Evolutionary conservation across 2,797 vertebrate species (phyloP).

Genomic region (Chaetodon trifasciatus): DNA sequence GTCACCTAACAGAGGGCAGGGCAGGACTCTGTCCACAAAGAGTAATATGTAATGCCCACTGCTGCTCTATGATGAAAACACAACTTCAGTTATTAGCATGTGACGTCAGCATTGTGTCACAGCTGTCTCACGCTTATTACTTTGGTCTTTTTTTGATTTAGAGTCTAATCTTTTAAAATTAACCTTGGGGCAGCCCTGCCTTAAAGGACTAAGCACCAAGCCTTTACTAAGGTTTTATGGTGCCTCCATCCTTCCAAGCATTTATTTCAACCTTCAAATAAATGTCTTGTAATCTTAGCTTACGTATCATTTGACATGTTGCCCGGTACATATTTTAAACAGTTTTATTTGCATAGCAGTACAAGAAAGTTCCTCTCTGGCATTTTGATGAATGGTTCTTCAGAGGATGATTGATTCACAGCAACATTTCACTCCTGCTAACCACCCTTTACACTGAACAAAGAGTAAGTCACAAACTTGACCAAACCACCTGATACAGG

Average conservation of each 20-base stretch:
- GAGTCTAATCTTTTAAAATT: no score
- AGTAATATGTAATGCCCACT: neutral
- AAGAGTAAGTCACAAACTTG: neutral
- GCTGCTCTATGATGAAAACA: conserved; percentile 20
- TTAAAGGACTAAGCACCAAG: neutral
- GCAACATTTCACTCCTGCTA: neutral
- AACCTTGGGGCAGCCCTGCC: no score
- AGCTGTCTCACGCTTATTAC: neutral
- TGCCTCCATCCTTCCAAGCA: neutral
- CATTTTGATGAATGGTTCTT: neutral
- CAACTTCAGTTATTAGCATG: conserved; percentile 3
- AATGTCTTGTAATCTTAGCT: neutral
- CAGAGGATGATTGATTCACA: neutral
- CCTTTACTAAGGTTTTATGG: neutral
- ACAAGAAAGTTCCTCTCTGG: neutral
- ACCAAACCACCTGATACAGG: neutral
- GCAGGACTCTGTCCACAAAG: conserved; percentile 5
- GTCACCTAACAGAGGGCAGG: conserved; percentile 35
- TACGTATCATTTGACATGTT: neutral
- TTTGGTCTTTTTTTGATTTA: no score
- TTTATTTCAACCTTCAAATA: conserved; percentile 21
- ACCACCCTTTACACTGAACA: conserved; percentile 2
- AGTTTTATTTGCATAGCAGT: neutral
- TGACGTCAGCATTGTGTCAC: conserved; percentile 1
- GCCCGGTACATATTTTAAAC: neutral